A percentile compares a stretch with the other conserved stretches of the same genome.
Conservation (phyloP, 1,140 invertebrate species). For the Drosophila virilis region DNA sequence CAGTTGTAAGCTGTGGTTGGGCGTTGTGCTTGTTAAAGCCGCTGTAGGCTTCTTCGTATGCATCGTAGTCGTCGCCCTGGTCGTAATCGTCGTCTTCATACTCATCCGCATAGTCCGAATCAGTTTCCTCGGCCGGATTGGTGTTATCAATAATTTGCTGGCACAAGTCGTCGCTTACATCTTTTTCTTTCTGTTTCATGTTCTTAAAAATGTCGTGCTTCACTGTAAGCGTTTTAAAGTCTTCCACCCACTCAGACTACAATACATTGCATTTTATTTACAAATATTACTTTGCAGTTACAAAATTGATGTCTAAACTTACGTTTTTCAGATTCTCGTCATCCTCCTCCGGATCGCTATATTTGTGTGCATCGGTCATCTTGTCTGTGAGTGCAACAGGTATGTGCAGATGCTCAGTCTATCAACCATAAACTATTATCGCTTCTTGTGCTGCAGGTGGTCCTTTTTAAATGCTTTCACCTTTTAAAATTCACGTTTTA, state of each 20-base stretch:
- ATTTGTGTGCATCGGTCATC: slow-evolving; percentile 72
- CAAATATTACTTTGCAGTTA: background rate
- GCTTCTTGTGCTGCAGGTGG: background rate
- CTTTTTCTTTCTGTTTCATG: slow-evolving; percentile 49
- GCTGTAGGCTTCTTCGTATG: slow-evolving; percentile 78
- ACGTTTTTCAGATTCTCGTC: slow-evolving; percentile 53
- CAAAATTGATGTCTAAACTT: background rate
- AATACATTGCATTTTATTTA: slow-evolving; percentile 1
- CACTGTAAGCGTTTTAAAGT: slow-evolving; percentile 70
- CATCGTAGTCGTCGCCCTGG: slow-evolving; percentile 72
- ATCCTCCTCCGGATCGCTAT: slow-evolving; percentile 78
- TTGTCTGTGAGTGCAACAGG: background rate
- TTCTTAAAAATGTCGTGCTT: slow-evolving; percentile 62
- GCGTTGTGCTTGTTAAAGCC: slow-evolving; percentile 74
- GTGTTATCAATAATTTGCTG: slow-evolving; percentile 39
- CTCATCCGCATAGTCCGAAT: slow-evolving; percentile 63
- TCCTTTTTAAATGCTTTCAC: background rate
- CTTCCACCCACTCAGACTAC: slow-evolving; percentile 63
- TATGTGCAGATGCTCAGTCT: background rate
- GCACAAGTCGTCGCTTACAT: slow-evolving; percentile 49
- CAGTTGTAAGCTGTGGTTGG: slow-evolving; percentile 60
- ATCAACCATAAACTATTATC: slow-evolving; percentile 5
- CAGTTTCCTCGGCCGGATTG: slow-evolving; percentile 50
- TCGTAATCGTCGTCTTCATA: slow-evolving; percentile 67
- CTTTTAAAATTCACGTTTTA: slow-evolving; percentile 14